phyloP scores from a whole-genome alignment of 2,888 invertebrate genomes.

The Junonia oenone region DNA sequence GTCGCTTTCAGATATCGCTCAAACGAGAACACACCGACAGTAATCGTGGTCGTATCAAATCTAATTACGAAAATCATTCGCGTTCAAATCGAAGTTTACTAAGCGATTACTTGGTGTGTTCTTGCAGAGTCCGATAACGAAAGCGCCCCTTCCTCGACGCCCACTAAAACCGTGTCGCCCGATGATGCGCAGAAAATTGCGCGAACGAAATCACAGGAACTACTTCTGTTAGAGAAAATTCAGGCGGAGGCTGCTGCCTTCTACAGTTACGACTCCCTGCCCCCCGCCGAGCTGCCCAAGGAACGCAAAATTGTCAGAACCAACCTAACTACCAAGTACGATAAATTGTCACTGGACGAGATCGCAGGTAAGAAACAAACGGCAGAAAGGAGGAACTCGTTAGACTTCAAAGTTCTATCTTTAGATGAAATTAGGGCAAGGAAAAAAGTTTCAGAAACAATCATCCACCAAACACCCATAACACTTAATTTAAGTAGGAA shows the following conservation, averaged over 20 bases:
- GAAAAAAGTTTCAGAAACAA: conserved; percentile 44
- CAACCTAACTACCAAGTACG: conserved; percentile 60
- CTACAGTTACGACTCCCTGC: conserved; percentile 81
- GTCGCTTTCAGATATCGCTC: conserved; percentile 57
- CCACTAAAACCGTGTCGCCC: conserved; percentile 64
- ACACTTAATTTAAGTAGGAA: conserved; percentile 60
- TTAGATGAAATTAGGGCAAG: conserved; percentile 73
- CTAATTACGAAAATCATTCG: conserved; percentile 75
- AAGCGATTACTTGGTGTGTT: conserved; percentile 78
- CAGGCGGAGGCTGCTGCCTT: conserved; percentile 86
- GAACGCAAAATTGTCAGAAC: conserved; percentile 51
- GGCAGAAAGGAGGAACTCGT: conserved; percentile 42
- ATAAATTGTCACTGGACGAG: conserved; percentile 74
- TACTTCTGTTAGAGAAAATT: conserved; percentile 83
- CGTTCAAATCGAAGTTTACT: conserved; percentile 39
- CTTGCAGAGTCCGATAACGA: conserved; percentile 90
- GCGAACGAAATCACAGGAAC: conserved; percentile 83
- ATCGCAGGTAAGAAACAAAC: conserved; percentile 55
- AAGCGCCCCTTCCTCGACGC: conserved; percentile 82
- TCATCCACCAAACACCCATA: conserved; percentile 48
- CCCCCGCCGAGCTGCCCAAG: conserved; percentile 35
- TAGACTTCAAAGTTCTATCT: conserved; percentile 71
- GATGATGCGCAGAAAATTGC: conserved; percentile 45
- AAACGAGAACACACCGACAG: conserved; percentile 64
- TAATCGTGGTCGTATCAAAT: conserved; percentile 62